Evolutionary conservation across 1,140 invertebrate genomes (phyloP).

Genomic region (Hylaeus anthracinus): DNA sequence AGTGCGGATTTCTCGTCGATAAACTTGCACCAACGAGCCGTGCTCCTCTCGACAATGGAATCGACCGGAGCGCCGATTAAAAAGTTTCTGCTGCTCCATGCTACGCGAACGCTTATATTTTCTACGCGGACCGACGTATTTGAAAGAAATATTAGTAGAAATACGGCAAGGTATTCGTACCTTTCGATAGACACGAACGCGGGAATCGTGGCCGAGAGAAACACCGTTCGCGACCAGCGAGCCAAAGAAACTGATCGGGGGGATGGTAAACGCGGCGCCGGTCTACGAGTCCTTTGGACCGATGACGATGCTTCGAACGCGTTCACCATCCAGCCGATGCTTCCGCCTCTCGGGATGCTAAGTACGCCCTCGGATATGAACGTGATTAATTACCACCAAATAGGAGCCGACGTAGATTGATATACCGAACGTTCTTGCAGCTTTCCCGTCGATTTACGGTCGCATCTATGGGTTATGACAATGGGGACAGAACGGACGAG

Average conservation of each 20-base stretch:
- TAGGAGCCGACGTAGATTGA: slow-evolving; percentile 77
- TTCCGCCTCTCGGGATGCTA: slow-evolving; percentile 67
- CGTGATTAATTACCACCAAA: slow-evolving; percentile 79
- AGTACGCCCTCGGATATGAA: slow-evolving; percentile 71
- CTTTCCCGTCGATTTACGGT: slow-evolving; percentile 74
- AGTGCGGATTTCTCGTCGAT: slow-evolving; percentile 48
- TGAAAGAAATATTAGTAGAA: too few relatives aligned
- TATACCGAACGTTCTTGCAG: slow-evolving; percentile 76
- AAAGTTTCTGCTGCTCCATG: neutral
- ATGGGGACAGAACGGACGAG: slow-evolving; percentile 61
- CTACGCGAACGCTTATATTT: too few relatives aligned
- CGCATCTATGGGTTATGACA: slow-evolving; percentile 76
- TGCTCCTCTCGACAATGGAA: slow-evolving; percentile 28
- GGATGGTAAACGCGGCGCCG: slow-evolving; percentile 66
- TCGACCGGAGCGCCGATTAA: slow-evolving; percentile 11
- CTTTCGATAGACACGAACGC: too few relatives aligned
- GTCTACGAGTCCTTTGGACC: slow-evolving; percentile 53
- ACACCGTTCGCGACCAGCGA: too few relatives aligned
- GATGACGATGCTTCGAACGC: slow-evolving; percentile 42
- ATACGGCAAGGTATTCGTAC: too few relatives aligned
- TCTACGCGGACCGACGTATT: too few relatives aligned
- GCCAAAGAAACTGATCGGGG: neutral
- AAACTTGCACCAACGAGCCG: slow-evolving; percentile 41
- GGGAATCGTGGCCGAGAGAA: neutral
- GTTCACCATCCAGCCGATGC: slow-evolving; percentile 18